phyloP scores from a whole-genome alignment of 1,140 invertebrate species.

The Zaprionus kolodkinae region DNA sequence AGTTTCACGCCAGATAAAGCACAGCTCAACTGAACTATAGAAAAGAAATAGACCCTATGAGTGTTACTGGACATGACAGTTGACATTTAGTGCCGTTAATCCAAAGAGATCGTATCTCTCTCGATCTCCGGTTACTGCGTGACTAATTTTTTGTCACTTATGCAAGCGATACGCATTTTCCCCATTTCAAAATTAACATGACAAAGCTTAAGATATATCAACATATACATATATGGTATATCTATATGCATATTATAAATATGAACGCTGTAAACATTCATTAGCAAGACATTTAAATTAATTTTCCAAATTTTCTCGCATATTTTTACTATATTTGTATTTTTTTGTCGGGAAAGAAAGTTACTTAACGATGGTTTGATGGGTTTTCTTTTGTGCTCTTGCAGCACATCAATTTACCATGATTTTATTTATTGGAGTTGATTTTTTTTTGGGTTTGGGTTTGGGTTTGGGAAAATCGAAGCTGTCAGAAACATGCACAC shows the following conservation, averaged over 20 bases:
- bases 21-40: neutral
- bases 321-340: neutral
- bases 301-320: conserved; percentile 39
- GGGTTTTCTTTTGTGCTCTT: neutral
- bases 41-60: neutral
- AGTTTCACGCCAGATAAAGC: conserved; percentile 37
- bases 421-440: conserved; percentile 1
- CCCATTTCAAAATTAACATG: conserved; percentile 39
- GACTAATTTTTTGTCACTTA: conserved; percentile 54
- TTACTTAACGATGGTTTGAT: neutral
- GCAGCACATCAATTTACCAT: neutral
- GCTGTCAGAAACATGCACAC: conserved; percentile 42
- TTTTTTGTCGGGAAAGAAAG: neutral
- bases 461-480: neutral
- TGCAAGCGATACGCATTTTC: conserved; percentile 38
- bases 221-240: neutral
- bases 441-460: neutral
- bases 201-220: conserved; percentile 16
- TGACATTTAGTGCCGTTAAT: conserved; percentile 51
- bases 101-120: conserved; percentile 32
- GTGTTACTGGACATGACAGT: conserved; percentile 41
- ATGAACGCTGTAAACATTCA: conserved; percentile 66
- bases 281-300: conserved; percentile 78
- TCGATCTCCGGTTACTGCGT: conserved; percentile 23
- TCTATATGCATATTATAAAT: conserved; percentile 21